Base-by-base conservation (phyloP, 2,888 invertebrate genomes). In the Ormyrus rosae region DNA sequence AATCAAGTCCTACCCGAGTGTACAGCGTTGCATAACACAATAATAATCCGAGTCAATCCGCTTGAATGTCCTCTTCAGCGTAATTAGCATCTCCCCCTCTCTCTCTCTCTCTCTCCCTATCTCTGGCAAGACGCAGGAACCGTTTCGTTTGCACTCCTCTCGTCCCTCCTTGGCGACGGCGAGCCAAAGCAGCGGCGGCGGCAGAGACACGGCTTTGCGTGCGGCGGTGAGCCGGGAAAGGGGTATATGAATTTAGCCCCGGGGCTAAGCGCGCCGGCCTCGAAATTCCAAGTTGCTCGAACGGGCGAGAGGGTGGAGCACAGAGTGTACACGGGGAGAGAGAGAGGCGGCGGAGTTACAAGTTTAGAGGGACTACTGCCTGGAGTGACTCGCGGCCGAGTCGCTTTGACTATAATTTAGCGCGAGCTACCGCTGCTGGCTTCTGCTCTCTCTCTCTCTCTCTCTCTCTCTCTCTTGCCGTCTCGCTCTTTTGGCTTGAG, bases 371-470 rank as follows among this genome's bases (percentile, higher is more conserved):
- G 68, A 6, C 56, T 61, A 5, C 65, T 6, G 50, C n/a, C 50
- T n/a, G 60, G 58, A 45, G 55, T 48, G 53, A 68, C 68, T 51
- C 68, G 75, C 51, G 65, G 48, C 13, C 10, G 46, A 55, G 9
- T 68, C 61, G 76, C 77, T 81, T 77, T 73, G 72, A 81, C 68
- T 72, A 53, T 72, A 76, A 80, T 76, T 80, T 80, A 75, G 68
- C 68, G 56, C 34, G 50, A 19, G 46, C 7, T 67, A 19, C 46
- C 9, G 13, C 6, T 64, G 19, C 64, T 3, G n/a, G 13, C 19
- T 19, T 19, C 19, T 19, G 19, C 19, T 19, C 19, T 19, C 19
- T 19, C 19, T 19, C 19, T 19, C 19, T 19, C 19, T 19, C 19
- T 19, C 19, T 19, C 19, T 19, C 19, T 19, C 19, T 19, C 19